Percentiles rank a stretch among this genome's conserved stretches.
phyloP scores from a whole-genome alignment of 2,113 vertebrate species.

The Phaethornis superciliosus region DNA sequence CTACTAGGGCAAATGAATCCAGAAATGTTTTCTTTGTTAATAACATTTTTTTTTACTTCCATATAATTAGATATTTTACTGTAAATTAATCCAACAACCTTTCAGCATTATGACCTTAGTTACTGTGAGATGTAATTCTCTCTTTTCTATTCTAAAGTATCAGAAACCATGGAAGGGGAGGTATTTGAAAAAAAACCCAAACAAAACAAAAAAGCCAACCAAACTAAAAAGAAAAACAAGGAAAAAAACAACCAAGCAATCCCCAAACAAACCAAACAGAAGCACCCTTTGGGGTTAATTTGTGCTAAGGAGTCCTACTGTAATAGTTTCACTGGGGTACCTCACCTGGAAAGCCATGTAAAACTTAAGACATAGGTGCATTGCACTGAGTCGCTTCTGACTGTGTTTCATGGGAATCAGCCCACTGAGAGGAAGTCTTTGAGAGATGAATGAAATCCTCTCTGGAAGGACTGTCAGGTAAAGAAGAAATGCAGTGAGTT shows the following conservation, averaged over 20 bases:
- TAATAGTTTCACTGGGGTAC: not conserved
- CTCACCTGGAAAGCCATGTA: not conserved
- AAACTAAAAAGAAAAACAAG: too few relatives aligned
- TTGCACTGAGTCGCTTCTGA: not conserved
- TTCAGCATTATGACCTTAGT: not conserved
- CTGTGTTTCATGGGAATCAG: not conserved
- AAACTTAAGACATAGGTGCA: not conserved
- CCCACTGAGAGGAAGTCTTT: not conserved
- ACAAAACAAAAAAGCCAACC: not conserved
- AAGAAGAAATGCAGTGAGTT: not conserved
- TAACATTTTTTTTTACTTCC: not conserved
- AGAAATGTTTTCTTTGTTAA: not conserved
- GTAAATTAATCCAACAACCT: accelerated
- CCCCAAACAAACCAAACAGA: not conserved
- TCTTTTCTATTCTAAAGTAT: not conserved
- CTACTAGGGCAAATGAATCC: not conserved
- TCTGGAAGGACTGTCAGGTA: not conserved
- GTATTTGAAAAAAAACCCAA: too few relatives aligned
- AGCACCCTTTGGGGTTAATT: not conserved
- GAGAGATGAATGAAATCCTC: not conserved
- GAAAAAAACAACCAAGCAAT: too few relatives aligned
- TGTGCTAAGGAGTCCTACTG: not conserved
- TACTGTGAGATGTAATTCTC: not conserved
- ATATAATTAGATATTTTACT: not conserved
- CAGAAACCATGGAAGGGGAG: not conserved